Base-by-base conservation (phyloP, 1,140 invertebrate genomes). In the Neotoxoptera formosana region DNA sequence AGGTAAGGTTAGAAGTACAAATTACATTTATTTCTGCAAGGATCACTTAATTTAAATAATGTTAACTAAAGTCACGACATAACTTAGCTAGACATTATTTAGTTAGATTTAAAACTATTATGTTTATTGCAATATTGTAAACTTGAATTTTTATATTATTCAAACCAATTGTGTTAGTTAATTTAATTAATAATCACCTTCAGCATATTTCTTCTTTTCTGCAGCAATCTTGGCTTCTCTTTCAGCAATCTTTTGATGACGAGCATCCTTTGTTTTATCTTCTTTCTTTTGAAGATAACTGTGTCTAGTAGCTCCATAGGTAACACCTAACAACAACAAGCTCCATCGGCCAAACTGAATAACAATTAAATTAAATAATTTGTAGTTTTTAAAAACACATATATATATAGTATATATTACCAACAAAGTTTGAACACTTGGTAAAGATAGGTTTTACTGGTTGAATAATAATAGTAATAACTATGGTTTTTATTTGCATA, bases 291-390 rank as follows among this genome's bases (percentile, higher is more conserved):
- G 93, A 21, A 93, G 84, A 83, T 45, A 93, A 90, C 91, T 94
- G 34, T 94, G 94, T 94, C 94, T 93, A 23, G 94, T 91, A 23
- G 90, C 90, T 87, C 94, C 94, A 89, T 94, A 94, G 2, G 87
- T 88, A 0, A 94, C 51, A 11, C 94, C 94, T 20, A 84, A 48
- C 23, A 94, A 41, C 9, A 94, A 76, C 14, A 94, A 89, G 36
- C 93, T 93, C 91, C 93, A 94, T 53, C 94, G 88, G 36, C 67
- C 76, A 94, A 94, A 94, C 94, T 94, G 41, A 86, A 94, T 47
- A 93, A 93, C 36, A 48, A 45, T 48, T 76, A 7, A 47, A 84
- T 67, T n/a, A 36, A 0, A 41, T 41, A 23, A 83, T 83, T 83
- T 23, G 0, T 41, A 45, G 25, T 41, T 84, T 9, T 23, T 25